These are phyloP conservation scores for Diplosoma virens DNA, from an alignment of 23 tunicate species.

Conservation along the genomic window DNA sequence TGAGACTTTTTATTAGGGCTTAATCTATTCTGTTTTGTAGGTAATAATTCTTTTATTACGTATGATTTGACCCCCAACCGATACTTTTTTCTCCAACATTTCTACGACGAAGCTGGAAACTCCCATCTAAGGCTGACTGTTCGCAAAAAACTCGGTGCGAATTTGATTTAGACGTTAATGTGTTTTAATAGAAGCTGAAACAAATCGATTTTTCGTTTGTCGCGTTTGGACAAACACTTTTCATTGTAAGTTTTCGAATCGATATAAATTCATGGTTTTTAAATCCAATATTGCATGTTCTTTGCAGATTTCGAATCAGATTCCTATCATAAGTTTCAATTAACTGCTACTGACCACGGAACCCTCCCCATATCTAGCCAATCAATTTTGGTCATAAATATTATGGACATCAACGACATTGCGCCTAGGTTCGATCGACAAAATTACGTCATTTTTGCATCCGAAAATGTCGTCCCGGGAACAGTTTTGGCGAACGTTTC, in stretches of 20 bases:
- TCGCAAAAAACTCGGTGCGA: constrained; percentile 46
- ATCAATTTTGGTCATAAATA: constrained; percentile 25
- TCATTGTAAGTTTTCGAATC: no score
- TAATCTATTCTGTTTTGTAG: constrained; percentile 9
- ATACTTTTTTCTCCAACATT: constrained; percentile 24
- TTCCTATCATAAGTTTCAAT: constrained; percentile 5
- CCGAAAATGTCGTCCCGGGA: constrained; percentile 44
- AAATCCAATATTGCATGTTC: neutral
- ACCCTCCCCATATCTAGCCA: constrained; percentile 16
- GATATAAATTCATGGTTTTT: neutral
- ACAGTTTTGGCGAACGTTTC: constrained; percentile 3
- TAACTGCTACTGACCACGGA: constrained; percentile 54
- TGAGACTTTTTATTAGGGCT: no score
- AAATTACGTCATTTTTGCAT: constrained; percentile 13
- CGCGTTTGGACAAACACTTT: no score
- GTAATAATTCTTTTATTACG: constrained; percentile 52
- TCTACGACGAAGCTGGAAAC: constrained; percentile 23
- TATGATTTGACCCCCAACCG: constrained; percentile 39
- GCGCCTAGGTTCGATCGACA: constrained; percentile 44
- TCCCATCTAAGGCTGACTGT: constrained; percentile 42
- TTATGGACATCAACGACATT: constrained; percentile 64
- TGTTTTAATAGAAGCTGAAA: no score
- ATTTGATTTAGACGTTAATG: no score
- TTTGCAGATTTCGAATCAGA: constrained; percentile 58
- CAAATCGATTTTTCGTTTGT: no score